Conservation (phyloP, 2,797 vertebrate species). For the Smutsia gigantea region DNA sequence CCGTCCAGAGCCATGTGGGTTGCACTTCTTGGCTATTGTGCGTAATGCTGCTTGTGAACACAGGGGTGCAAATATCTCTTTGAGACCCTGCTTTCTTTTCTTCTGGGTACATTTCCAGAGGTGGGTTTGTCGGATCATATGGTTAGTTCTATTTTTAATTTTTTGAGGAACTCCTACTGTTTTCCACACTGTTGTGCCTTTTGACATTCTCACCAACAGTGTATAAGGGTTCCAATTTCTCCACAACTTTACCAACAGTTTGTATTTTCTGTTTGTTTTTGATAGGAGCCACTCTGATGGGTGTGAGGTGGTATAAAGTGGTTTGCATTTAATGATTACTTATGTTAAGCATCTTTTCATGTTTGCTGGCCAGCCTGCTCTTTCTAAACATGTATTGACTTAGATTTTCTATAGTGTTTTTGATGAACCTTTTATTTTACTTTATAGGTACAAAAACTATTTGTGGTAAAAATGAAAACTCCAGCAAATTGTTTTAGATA, state of each 20-base stretch:
- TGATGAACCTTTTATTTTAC: background rate
- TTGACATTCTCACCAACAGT: rapidly evolving
- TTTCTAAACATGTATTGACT: background rate
- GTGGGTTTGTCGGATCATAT: rapidly evolving
- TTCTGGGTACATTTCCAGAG: background rate
- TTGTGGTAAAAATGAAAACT: background rate
- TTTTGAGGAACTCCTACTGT: rapidly evolving
- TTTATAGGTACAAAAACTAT: no score
- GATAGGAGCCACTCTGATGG: rapidly evolving
- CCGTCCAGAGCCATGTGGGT: rapidly evolving
- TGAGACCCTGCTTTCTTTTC: rapidly evolving
- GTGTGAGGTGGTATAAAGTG: background rate
- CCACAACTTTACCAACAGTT: rapidly evolving
- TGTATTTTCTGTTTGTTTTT: background rate
- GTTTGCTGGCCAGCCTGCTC: rapidly evolving
- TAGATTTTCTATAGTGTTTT: background rate
- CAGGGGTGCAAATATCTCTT: rapidly evolving
- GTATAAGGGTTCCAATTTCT: no score
- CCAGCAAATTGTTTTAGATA: rapidly evolving
- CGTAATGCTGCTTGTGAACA: rapidly evolving
- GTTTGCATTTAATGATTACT: background rate
- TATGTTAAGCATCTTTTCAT: background rate
- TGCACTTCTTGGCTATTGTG: no score
- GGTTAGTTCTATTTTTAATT: background rate
- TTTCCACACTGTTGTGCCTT: rapidly evolving